Evolutionary conservation across 2,888 invertebrate species (phyloP), one percentile per base, ranked within the genome.

Genomic region (Eupithecia centaureata): DNA sequence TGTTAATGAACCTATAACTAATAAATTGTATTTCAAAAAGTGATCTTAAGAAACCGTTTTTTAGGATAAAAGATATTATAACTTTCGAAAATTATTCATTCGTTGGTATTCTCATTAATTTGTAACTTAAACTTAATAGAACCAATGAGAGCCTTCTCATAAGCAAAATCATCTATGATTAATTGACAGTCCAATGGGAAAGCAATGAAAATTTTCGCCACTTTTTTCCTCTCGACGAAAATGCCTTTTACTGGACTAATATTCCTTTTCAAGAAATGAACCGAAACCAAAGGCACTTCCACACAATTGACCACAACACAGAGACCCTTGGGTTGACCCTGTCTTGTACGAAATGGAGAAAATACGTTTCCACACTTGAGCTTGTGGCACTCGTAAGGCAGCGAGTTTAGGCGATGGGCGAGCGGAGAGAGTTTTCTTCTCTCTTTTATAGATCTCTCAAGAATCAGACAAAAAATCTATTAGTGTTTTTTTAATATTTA

Each of bases 281-380:
- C 75, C 77, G 76, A 63, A 58, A 68, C 80, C 68, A 68, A 70
- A 70, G 76, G 79, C 67, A 76, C 81, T 87, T 89, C 85, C 85
- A 80, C 79, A 81, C 86, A 85, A 89, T 89, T 88, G 84, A 80
- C 77, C 83, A 78, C 81, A 72, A 85, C 82, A 82, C 78, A 78
- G 76, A 77, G 76, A 74, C 76, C 70, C 70, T 72, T 64, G 80
- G 81, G 83, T 84, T 80, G 83, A 75, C 77, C 79, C 78, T 84
- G 83, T 82, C 79, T 79, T 82, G 84, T 84, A 79, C 80, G 80
- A 82, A 82, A 83, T 85, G 85, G 86, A 81, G 81, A 84, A 83
- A 67, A 67, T 62, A 62, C 67, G 78, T 79, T 80, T 74, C 76
- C 76, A 76, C 76, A 75, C 78, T 79, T 74, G 73, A 67, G 57